These are phyloP conservation scores for Catocala sponsa DNA, from an alignment of 2,888 invertebrate species.

Conservation along the genomic window DNA sequence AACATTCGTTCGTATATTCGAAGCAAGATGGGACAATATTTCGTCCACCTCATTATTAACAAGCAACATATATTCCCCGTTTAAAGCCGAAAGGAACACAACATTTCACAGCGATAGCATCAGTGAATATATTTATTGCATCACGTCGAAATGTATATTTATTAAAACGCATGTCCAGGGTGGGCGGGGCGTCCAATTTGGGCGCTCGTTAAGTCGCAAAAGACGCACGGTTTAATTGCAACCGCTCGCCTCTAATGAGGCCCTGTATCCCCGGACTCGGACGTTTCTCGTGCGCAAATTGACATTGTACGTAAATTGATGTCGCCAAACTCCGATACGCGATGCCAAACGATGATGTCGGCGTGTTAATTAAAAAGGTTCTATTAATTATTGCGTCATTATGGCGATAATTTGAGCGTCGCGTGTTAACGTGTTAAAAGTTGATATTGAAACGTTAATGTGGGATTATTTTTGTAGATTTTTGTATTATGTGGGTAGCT, in stretches of 20 bases:
- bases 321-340: conserved; percentile 69
- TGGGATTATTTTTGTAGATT: neutral
- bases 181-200: conserved; percentile 79
- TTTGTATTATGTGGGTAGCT: no score
- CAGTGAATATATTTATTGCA: conserved; percentile 64
- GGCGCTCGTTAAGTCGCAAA: conserved; percentile 85
- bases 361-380: conserved; percentile 45
- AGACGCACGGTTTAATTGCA: conserved; percentile 86
- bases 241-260: conserved; percentile 85
- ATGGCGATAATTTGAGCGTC: conserved; percentile 5
- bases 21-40: conserved; percentile 12
- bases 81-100: conserved; percentile 45
- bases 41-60: conserved; percentile 32
- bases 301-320: conserved; percentile 85
- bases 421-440: conserved; percentile 10
- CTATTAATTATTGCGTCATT: conserved; percentile 42
- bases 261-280: conserved; percentile 73
- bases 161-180: conserved; percentile 78
- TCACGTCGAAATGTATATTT: conserved; percentile 67
- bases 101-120: conserved; percentile 57
- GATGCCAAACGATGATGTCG: conserved; percentile 61
- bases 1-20: neutral
- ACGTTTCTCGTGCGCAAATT: conserved; percentile 79
- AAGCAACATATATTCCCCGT: conserved; percentile 43
- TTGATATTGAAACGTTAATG: conserved; percentile 20